Evolutionary conservation across 2,113 vertebrate genomes (phyloP).

Genomic region (Alaudala cheleensis): DNA sequence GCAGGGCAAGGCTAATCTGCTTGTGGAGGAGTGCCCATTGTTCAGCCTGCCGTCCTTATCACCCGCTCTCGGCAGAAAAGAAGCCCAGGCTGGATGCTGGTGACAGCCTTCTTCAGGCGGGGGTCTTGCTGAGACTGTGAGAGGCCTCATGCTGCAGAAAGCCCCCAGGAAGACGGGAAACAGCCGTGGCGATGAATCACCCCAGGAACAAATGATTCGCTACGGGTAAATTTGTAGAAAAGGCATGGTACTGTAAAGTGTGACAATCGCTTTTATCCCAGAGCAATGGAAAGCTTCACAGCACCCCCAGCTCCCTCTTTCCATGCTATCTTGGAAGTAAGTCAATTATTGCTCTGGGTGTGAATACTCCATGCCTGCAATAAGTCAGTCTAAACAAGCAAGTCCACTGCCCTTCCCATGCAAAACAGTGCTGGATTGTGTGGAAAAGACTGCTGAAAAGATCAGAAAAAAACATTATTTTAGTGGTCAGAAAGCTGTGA

Average conservation of each 20-base stretch:
- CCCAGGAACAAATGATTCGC: slow-evolving; percentile 35
- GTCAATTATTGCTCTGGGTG: not conserved
- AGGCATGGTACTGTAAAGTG: not conserved
- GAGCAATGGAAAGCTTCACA: not conserved
- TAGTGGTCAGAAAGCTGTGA: not conserved
- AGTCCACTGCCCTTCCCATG: not conserved
- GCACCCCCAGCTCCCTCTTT: not conserved
- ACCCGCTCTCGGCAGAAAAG: not conserved
- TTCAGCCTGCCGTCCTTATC: not conserved
- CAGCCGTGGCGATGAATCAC: slow-evolving; percentile 14
- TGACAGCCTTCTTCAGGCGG: not conserved
- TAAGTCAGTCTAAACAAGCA: not conserved
- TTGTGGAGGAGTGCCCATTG: not conserved
- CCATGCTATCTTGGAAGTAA: not conserved
- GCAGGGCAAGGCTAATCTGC: slow-evolving; percentile 26
- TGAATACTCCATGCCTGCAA: not conserved
- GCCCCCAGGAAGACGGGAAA: not conserved
- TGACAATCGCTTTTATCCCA: slow-evolving; percentile 22
- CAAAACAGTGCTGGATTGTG: not conserved
- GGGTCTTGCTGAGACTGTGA: not conserved
- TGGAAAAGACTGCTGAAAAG: not conserved
- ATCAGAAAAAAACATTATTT: not conserved
- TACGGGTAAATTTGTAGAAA: not conserved
- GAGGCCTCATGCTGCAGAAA: not conserved
- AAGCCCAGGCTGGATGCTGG: not conserved